A percentile compares a stretch with the other conserved stretches of the same genome.
Evolutionary conservation across 2,888 invertebrate genomes (phyloP).

Genomic region (Quadriops clusia): DNA sequence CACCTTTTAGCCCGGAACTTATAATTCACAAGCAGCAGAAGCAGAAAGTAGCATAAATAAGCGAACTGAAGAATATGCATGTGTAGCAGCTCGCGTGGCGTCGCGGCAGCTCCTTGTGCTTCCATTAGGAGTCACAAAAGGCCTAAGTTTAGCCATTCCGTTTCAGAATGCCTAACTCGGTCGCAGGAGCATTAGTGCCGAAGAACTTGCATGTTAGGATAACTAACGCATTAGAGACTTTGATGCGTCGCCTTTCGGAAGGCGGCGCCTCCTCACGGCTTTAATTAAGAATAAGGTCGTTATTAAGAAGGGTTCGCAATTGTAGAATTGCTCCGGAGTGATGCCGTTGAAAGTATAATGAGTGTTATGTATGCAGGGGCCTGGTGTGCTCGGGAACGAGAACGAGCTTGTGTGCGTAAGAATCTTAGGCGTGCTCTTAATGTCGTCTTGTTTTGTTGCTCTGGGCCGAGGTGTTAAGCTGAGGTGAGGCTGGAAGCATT

Average conservation of each 20-base stretch:
- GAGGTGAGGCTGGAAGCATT: too few relatives aligned
- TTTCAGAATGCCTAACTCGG: constrained; percentile 36
- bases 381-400: too few relatives aligned
- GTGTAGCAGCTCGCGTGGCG: constrained; percentile 16
- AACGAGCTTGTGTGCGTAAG: too few relatives aligned
- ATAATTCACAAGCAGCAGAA: background rate
- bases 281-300: constrained; percentile 35
- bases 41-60: background rate
- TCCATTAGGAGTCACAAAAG: constrained; percentile 33
- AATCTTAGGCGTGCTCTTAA: too few relatives aligned
- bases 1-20: too few relatives aligned
- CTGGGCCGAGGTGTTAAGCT: too few relatives aligned
- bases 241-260: constrained; percentile 31
- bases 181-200: constrained; percentile 31
- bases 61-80: constrained; percentile 8
- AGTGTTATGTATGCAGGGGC: constrained; percentile 28
- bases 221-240: constrained; percentile 32
- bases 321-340: constrained; percentile 26
- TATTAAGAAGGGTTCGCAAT: constrained; percentile 32
- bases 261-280: constrained; percentile 26
- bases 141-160: constrained; percentile 37
- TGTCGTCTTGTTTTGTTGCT: too few relatives aligned
- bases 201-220: constrained; percentile 28
- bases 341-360: constrained; percentile 29
- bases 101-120: too few relatives aligned